These are phyloP conservation scores for Abscondita cerata DNA, from an alignment of 2,888 invertebrate species.

Conservation along the genomic window DNA sequence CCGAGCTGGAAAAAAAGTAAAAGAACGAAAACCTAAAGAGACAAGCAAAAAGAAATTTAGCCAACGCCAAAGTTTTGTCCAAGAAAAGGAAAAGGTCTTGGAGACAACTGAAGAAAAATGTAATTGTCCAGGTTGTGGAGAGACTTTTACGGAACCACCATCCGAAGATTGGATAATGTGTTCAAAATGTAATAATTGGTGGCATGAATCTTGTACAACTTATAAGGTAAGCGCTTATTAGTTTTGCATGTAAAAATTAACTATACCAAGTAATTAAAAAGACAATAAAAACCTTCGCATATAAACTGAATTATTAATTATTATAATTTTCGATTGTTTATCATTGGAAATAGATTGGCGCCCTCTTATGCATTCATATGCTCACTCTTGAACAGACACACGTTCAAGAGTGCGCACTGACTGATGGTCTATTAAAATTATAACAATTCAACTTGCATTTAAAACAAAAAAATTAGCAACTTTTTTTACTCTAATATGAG, in stretches of 20 bases:
- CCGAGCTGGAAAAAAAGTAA: not conserved
- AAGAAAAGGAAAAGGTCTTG: not conserved
- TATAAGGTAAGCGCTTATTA: not conserved
- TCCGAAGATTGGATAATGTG: not conserved
- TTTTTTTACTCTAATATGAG: too few relatives aligned
- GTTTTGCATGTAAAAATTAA: not conserved
- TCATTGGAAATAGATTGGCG: not conserved
- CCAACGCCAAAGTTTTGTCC: not conserved
- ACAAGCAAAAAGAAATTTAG: not conserved
- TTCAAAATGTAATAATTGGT: not conserved
- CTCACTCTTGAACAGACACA: not conserved
- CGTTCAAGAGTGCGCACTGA: not conserved
- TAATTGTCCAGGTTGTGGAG: slow-evolving; percentile 9
- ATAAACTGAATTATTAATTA: slow-evolving; percentile 2
- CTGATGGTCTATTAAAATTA: not conserved
- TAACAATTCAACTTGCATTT: too few relatives aligned
- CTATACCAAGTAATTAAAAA: not conserved
- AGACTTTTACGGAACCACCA: not conserved
- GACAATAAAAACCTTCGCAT: not conserved
- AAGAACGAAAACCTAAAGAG: not conserved
- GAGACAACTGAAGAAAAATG: too few relatives aligned
- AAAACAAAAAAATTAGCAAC: too few relatives aligned
- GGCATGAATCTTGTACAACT: not conserved
- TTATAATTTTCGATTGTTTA: not conserved
- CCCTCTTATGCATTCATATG: slow-evolving; percentile 2